These are phyloP conservation scores for Vanessa tameamea DNA, from an alignment of 1,140 invertebrate genomes.

Conservation along the genomic window DNA sequence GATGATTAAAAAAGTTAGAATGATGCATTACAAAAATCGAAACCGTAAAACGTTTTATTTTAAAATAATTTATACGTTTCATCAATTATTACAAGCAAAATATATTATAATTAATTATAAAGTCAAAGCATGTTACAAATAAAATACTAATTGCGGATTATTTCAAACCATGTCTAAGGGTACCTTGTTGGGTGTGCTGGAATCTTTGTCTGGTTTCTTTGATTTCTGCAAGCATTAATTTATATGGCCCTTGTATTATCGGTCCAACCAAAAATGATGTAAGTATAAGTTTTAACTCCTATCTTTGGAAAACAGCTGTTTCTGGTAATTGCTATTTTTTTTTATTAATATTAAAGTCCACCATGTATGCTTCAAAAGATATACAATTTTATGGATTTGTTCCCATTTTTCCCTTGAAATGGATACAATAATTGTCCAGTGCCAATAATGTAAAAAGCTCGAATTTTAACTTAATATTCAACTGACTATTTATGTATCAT, in stretches of 20 bases:
- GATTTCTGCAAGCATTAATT: constrained; percentile 74
- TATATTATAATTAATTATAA: constrained; percentile 20
- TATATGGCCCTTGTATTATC: constrained; percentile 31
- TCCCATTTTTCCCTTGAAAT: too few relatives aligned
- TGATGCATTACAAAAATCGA: constrained; percentile 5
- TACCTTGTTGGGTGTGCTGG: constrained; percentile 77
- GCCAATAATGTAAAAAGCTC: too few relatives aligned
- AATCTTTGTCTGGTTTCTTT: constrained; percentile 79
- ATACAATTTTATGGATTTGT: background rate
- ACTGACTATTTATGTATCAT: too few relatives aligned
- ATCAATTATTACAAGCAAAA: constrained; percentile 21
- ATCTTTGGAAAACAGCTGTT: background rate
- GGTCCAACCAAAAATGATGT: background rate
- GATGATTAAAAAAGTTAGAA: constrained; percentile 4
- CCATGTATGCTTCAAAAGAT: background rate
- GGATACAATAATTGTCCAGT: too few relatives aligned
- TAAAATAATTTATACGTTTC: constrained; percentile 9
- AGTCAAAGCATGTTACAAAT: constrained; percentile 34
- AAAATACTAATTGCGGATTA: constrained; percentile 29
- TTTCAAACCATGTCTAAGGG: constrained; percentile 49
- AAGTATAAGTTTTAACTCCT: too few relatives aligned
- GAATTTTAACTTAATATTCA: too few relatives aligned
- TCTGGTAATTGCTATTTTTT: background rate
- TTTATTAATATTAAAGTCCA: too few relatives aligned
- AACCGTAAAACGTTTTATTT: background rate